Conservation (phyloP, 2,797 vertebrate species). For the Micromesistius poutassou region DNA sequence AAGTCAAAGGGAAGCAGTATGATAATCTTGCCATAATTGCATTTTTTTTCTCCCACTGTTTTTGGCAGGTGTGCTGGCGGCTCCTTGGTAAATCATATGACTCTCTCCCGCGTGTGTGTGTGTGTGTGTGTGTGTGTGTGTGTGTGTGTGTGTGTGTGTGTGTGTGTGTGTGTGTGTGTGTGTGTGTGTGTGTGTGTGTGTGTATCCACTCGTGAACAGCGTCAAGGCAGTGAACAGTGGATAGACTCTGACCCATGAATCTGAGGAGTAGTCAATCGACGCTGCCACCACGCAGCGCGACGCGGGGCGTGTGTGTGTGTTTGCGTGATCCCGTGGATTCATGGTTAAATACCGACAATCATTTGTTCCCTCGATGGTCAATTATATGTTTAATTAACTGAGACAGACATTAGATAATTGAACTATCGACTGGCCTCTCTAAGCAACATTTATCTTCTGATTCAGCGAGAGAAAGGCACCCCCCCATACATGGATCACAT, state of each 20-base stretch:
- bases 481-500: constrained; percentile 17
- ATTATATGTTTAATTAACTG: constrained; percentile 73
- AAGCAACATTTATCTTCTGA: constrained; percentile 55
- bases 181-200: constrained; percentile 24
- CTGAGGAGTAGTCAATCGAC: constrained; percentile 49
- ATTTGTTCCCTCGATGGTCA: constrained; percentile 58
- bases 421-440: constrained; percentile 63
- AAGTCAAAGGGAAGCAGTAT: constrained; percentile 74
- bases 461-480: constrained; percentile 20
- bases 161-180: neutral
- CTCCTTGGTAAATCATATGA: constrained; percentile 41
- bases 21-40: constrained; percentile 73
- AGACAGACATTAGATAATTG: constrained; percentile 69
- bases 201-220: neutral
- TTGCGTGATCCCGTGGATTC: constrained; percentile 49
- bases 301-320: neutral
- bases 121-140: constrained; percentile 2
- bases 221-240: constrained; percentile 40
- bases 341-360: constrained; percentile 61
- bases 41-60: constrained; percentile 66
- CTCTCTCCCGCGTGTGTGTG: constrained; percentile 3
- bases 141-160: constrained; percentile 22
- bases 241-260: constrained; percentile 55
- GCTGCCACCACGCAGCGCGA: constrained; percentile 52
- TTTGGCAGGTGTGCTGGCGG: constrained; percentile 53